Base-by-base conservation (phyloP, 2,888 invertebrate genomes). In the Brassicogethes aeneus region DNA sequence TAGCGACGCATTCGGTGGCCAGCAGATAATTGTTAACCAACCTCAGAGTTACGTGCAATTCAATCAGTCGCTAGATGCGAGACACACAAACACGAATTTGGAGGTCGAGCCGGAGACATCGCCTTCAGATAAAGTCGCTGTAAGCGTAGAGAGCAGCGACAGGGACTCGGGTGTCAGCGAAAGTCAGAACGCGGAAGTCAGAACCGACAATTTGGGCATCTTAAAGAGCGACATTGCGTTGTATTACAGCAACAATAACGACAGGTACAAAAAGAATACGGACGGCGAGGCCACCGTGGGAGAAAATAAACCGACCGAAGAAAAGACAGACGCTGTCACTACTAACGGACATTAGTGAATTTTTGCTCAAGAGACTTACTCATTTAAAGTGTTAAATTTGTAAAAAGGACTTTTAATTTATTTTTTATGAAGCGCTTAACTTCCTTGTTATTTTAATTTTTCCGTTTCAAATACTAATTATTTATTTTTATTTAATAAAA, bases 181-280 rank as follows among this genome's bases (percentile, higher is more conserved):
- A 33, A 23, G 69, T 23, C 23, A 23, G 23, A 45, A 42, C 10
- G 46, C 39, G 16, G 1, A 65, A 57, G 29, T 56, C 56, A 1
- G 51, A 58, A 47, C 47, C 14, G 48, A 53, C 40, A 35, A 40
- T 31, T 40, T 72, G 0, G 63, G 68, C 10, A 68, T 75, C 3
- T 60, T 74, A 3, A 72, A 74, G 39, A 75, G 76, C 38, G 77
- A 77, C 38, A 76, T 79, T 1, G 78, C 78, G 0, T 64, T 79
- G 17, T 79, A 72, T 55, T 79, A 77, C 51, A 63, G 54, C 42
- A 65, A 61, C 45, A 61, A 60, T 41, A 43, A 52, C 14, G 43
- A 52, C 13, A 42, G 46, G 15, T 39, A 44, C 23, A 49, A 48
- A 14, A 50, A 51, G 29, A 49, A 48, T 15, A 45, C 43, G 29